Conservation (phyloP, 2,888 invertebrate species). For the Pristionchus maxplancki region DNA sequence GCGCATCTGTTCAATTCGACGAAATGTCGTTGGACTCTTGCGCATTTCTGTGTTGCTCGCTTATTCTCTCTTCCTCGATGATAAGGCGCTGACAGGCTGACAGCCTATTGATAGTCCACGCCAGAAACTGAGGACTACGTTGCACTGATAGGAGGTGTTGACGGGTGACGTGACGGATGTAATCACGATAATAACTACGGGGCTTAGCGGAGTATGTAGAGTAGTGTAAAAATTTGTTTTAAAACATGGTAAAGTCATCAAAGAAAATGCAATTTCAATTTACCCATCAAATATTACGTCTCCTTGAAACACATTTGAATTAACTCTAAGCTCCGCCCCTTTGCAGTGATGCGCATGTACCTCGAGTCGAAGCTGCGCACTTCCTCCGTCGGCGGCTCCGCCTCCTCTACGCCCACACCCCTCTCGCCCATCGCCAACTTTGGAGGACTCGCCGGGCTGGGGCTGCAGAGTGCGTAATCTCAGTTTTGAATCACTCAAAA, state of each 20-base stretch:
- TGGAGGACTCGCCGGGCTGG: slow-evolving; percentile 10
- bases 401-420: slow-evolving; percentile 36
- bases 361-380: slow-evolving; percentile 31
- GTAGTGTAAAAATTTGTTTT: too few relatives aligned
- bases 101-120: neutral
- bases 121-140: neutral
- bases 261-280: too few relatives aligned
- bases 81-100: neutral
- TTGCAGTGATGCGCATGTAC: slow-evolving; percentile 44
- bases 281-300: too few relatives aligned
- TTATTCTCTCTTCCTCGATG: neutral
- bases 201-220: too few relatives aligned
- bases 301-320: neutral
- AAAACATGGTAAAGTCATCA: too few relatives aligned
- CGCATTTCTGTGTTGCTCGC: neutral
- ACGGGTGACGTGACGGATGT: neutral
- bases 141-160: neutral
- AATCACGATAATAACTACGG: too few relatives aligned
- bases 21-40: neutral
- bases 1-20: neutral
- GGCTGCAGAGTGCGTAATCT: slow-evolving; percentile 29
- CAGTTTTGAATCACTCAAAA: neutral
- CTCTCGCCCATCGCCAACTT: slow-evolving; percentile 27
- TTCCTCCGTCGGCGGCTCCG: neutral
- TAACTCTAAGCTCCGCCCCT: neutral